A percentile compares a stretch with the other conserved stretches of the same genome.
phyloP scores from a whole-genome alignment of 2,797 vertebrate species.

The Ctenopoma multispine region DNA sequence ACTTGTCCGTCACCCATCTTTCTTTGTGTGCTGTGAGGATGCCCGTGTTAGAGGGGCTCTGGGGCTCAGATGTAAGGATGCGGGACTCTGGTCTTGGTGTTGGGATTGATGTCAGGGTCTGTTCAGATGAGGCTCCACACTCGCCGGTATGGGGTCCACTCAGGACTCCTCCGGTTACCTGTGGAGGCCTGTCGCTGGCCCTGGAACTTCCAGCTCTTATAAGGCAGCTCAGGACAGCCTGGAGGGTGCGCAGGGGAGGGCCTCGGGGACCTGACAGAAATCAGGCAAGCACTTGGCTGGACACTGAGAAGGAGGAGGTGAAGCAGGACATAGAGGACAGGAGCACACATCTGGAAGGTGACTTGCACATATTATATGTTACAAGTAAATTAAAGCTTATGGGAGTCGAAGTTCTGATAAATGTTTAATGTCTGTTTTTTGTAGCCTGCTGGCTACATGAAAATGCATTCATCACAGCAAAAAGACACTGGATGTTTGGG shows the following conservation, averaged over 20 bases:
- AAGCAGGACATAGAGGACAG: slow-evolving; percentile 47
- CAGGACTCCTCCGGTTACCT: slow-evolving; percentile 70
- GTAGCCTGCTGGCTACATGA: neutral
- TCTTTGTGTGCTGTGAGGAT: slow-evolving; percentile 41
- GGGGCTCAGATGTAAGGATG: slow-evolving; percentile 69
- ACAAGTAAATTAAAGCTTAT: neutral
- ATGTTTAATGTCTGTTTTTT: slow-evolving; percentile 35
- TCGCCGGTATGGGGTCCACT: slow-evolving; percentile 69
- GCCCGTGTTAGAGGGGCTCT: slow-evolving; percentile 74
- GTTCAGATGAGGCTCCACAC: slow-evolving; percentile 62
- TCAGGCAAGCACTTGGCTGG: slow-evolving; percentile 52
- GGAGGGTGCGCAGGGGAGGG: slow-evolving; percentile 70
- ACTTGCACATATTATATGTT: slow-evolving; percentile 12
- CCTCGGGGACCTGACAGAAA: slow-evolving; percentile 47
- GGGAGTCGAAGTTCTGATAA: slow-evolving; percentile 29
- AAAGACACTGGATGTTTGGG: neutral
- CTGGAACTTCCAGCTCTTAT: slow-evolving; percentile 76
- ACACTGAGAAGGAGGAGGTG: slow-evolving; percentile 56
- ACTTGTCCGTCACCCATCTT: slow-evolving; percentile 11
- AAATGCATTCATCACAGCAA: neutral
- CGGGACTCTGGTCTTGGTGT: slow-evolving; percentile 52
- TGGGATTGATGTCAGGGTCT: slow-evolving; percentile 57
- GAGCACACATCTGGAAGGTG: slow-evolving; percentile 68
- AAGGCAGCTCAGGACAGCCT: slow-evolving; percentile 75
- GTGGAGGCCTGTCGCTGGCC: slow-evolving; percentile 71